Evolutionary conservation across 2,797 vertebrate species (phyloP), one percentile per base, ranked within the genome.

Genomic region (Alauda arvensis): DNA sequence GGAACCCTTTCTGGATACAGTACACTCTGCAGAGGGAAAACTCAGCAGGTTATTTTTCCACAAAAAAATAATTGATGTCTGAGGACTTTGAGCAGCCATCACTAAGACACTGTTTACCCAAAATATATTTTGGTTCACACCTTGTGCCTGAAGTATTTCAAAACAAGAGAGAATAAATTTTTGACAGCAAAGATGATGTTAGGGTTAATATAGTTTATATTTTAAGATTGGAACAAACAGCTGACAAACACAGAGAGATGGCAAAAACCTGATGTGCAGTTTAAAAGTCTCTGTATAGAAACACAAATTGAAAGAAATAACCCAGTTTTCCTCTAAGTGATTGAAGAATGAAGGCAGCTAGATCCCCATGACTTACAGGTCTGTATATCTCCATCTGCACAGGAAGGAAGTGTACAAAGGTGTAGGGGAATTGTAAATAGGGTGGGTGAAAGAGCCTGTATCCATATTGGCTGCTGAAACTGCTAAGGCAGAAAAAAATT

Each of bases 271-370:
- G 28, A 77, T 37, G 9, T 62, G 42, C 23, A 72, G 52, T 87
- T 76, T 81, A 78, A 83, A 85, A 48, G 34, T 83, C 74, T 87
- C 74, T 40, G 12, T 70, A 46, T 33, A 88, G 89, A 90, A 93
- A 62, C 26, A 85, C 12, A 90, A 62, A 81, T 87, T 56, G 40
- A 66, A 90, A 91, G 39, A 72, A 87, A 91, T 60, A 85, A 76
- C 37, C 18, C 37, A 28, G 13, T 59, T 70, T 63, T 70, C 45
- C 34, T 76, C 16, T 62, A 77, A 91, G 26, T 49, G 72, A 81
- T 65, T 37, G 83, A 78, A 75, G 66, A 74, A 91, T 55, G n/a
- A 76, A 83, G 49, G 21, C 70, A 81, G 74, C 65, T 16, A 77
- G 40, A 91, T 72, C 34, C 39, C 46, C n/a, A 11, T 18, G 69